These are phyloP conservation scores for Tenthredo distinguenda DNA, from an alignment of 2,888 invertebrate species.

Conservation along the genomic window DNA sequence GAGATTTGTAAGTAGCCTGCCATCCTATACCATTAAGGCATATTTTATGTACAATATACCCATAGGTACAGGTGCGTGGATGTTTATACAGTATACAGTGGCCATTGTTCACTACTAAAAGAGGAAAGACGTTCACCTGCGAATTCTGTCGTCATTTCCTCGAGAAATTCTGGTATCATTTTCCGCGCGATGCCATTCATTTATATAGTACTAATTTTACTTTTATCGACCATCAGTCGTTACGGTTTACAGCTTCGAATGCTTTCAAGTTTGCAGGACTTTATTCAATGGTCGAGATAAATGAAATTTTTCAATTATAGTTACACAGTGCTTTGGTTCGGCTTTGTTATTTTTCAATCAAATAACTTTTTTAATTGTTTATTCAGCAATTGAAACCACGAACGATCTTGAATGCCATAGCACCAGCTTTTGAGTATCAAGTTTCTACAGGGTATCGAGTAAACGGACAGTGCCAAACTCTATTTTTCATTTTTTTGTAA, in stretches of 20 bases:
- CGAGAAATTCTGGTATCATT: not conserved
- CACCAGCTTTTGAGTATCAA: not conserved
- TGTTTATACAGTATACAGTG: not conserved
- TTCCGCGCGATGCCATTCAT: not conserved
- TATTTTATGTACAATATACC: not conserved
- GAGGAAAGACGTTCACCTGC: not conserved
- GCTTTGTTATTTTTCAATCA: not conserved
- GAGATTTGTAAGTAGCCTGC: conserved; percentile 19
- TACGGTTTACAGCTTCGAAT: not conserved
- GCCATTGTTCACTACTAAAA: not conserved
- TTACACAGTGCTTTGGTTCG: not conserved
- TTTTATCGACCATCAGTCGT: conserved; percentile 36
- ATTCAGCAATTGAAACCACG: not conserved
- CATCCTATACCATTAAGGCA: conserved; percentile 12
- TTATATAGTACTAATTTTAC: conserved; percentile 10
- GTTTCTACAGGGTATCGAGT: not conserved
- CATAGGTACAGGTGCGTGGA: not conserved
- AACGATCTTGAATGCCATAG: not conserved
- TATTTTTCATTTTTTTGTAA: conserved; percentile 5
- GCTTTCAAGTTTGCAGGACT: not conserved
- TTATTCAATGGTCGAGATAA: not conserved
- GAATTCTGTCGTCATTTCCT: not conserved
- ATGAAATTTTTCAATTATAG: conserved; percentile 20
- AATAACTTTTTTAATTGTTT: not conserved
- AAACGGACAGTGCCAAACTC: not conserved